Evolutionary conservation across 2,797 vertebrate species (phyloP), one percentile per base, ranked within the genome.

Genomic region (Danio choprae): DNA sequence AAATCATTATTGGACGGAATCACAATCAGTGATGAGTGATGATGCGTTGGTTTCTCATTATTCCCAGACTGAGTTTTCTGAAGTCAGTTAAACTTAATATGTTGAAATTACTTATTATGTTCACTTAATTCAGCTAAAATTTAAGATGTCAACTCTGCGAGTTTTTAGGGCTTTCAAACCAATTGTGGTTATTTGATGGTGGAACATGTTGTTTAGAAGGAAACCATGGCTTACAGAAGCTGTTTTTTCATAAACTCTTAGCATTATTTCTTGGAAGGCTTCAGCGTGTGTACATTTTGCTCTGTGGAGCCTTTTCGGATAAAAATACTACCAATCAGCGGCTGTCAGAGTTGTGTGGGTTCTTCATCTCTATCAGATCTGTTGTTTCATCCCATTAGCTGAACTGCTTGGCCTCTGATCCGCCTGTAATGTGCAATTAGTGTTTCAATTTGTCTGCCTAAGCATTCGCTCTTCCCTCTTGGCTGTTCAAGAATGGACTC

Each of bases 391-490:
- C 64, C 60, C 51, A 83, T 83, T 83, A 83, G 72, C 72, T 74
- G 10, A 80, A 67, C 65, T 29, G 51, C 59, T 80, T 83, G 82
- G 59, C 67, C 74, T 76, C 67, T 80, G 73, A 76, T 80, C 56
- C 6, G 67, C 76, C 85, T 80, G 84, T 89, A 90, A 90, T 89
- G 86, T 87, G 82, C 87, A 91, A 91, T 93, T 92, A 91, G 84
- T 86, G 82, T 87, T 60, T 46, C 83, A 84, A 86, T 88, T 86
- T 84, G 81, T 87, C 22, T 29, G 60, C 53, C 56, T 69, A 82
- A 86, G 43, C 82, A 81, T 87, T 87, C 84, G 79, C 83, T 88
- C 91, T 88, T 91, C 88, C 89, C 88, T 46, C 77, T n/a, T 89
- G 91, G 88, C 88, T 55, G 2, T 36, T 82, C 86, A 55, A 78